Evolutionary conservation across 2,797 vertebrate genomes (phyloP).

Genomic region (Hoplostethus mediterraneus): DNA sequence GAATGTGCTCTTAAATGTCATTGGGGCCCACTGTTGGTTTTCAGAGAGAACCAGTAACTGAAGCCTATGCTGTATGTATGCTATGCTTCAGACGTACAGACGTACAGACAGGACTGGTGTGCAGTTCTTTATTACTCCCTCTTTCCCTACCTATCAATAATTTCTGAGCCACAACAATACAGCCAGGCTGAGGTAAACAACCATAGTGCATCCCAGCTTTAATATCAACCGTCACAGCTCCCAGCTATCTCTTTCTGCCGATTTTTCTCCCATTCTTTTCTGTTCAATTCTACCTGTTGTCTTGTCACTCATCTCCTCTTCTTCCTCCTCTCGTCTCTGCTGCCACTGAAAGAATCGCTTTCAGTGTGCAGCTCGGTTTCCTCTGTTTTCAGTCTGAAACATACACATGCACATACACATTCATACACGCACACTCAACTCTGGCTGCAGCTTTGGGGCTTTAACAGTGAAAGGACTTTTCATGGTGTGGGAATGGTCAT

Average conservation of each 20-base stretch:
- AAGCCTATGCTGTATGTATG: conserved; percentile 19
- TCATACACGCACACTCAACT: not conserved
- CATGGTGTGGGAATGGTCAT: too few relatives aligned
- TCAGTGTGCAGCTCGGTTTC: not conserved
- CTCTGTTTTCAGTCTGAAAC: not conserved
- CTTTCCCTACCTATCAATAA: conserved; percentile 75
- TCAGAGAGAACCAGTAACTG: conserved; percentile 35
- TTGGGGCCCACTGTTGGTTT: conserved; percentile 27
- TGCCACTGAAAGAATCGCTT: conserved; percentile 34
- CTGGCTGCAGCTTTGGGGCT: not conserved
- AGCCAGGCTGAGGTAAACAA: conserved; percentile 67
- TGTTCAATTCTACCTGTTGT: conserved; percentile 41
- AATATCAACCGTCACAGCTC: conserved; percentile 74
- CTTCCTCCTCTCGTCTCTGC: conserved; percentile 10
- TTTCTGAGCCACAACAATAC: conserved; percentile 70
- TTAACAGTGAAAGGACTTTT: not conserved
- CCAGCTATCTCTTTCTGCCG: conserved; percentile 61
- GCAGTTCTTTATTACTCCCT: conserved; percentile 68
- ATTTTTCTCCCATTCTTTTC: conserved; percentile 46
- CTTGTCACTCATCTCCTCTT: not conserved
- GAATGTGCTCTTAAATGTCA: conserved; percentile 52
- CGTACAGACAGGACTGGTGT: conserved; percentile 48
- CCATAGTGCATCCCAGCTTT: conserved; percentile 67
- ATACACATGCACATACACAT: not conserved
- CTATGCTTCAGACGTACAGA: too few relatives aligned